Conservation (phyloP, 2,797 vertebrate species). For the Amblyraja radiata region DNA sequence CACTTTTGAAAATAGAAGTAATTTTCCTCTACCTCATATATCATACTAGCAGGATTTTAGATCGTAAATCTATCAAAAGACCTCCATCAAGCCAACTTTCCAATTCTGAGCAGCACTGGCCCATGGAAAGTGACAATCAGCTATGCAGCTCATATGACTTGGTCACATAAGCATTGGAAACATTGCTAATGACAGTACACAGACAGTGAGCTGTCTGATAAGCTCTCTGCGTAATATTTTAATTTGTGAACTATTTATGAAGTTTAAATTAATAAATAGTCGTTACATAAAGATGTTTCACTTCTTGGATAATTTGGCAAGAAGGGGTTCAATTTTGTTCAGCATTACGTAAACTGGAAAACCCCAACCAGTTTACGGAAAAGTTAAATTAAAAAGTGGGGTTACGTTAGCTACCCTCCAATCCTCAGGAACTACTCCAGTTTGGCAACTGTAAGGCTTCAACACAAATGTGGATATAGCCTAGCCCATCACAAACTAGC, state of each 20-base stretch:
- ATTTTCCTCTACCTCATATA: background rate
- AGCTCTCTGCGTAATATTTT: background rate
- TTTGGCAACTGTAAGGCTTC: too few relatives aligned
- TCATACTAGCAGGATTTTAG: background rate
- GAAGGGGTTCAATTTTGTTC: background rate
- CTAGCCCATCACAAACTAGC: too few relatives aligned
- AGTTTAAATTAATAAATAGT: slow-evolving; percentile 16
- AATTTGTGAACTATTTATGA: background rate
- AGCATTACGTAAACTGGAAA: background rate
- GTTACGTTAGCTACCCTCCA: too few relatives aligned
- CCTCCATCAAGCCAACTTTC: background rate
- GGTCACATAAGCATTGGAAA: background rate
- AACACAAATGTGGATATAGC: too few relatives aligned
- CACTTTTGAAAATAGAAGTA: background rate
- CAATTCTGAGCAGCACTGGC: background rate
- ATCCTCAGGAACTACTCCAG: too few relatives aligned
- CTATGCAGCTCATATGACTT: background rate
- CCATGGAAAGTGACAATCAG: background rate
- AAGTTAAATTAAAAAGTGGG: too few relatives aligned
- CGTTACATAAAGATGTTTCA: background rate
- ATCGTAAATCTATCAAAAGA: background rate
- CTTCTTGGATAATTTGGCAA: background rate
- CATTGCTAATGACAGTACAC: background rate
- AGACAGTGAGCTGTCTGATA: background rate
- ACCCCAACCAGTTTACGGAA: too few relatives aligned